Percentiles rank a stretch among this genome's conserved stretches.
phyloP scores from a whole-genome alignment of 2,113 vertebrate species.

The Heterotis niloticus region DNA sequence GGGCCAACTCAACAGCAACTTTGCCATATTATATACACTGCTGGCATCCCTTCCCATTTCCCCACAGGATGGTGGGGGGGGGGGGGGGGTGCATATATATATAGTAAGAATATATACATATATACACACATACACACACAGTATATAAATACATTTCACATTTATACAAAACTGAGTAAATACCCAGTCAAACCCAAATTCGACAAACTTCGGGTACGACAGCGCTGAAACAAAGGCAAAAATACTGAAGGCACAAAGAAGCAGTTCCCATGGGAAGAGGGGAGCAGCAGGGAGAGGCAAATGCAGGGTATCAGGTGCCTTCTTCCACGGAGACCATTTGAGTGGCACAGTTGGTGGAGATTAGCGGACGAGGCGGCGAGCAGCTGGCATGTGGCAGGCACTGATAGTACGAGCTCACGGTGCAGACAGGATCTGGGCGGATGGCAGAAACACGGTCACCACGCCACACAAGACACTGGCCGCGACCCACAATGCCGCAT shows the following conservation, averaged over 20 bases:
- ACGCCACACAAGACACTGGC: background rate
- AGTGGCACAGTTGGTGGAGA: constrained; percentile 58
- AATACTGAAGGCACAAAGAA: background rate
- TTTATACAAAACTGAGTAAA: background rate
- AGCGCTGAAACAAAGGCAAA: background rate
- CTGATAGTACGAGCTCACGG: constrained; percentile 60
- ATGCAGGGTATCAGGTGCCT: constrained; percentile 1
- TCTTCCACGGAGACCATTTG: constrained; percentile 63
- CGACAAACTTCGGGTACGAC: background rate
- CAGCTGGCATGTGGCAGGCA: constrained; percentile 68
- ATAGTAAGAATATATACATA: background rate
- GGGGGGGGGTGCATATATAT: too few relatives aligned
- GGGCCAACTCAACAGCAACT: too few relatives aligned
- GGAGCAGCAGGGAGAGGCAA: constrained; percentile 28
- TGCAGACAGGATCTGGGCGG: background rate
- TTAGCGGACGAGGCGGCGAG: constrained; percentile 65
- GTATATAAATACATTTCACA: too few relatives aligned
- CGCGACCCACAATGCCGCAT: background rate
- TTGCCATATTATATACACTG: background rate
- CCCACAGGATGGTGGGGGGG: too few relatives aligned
- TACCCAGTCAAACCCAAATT: background rate
- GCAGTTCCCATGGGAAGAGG: constrained; percentile 29
- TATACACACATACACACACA: too few relatives aligned
- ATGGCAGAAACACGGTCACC: too few relatives aligned
- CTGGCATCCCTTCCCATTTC: background rate